phyloP scores from a whole-genome alignment of 2,888 invertebrate genomes.

The Drosophila meridionalis region DNA sequence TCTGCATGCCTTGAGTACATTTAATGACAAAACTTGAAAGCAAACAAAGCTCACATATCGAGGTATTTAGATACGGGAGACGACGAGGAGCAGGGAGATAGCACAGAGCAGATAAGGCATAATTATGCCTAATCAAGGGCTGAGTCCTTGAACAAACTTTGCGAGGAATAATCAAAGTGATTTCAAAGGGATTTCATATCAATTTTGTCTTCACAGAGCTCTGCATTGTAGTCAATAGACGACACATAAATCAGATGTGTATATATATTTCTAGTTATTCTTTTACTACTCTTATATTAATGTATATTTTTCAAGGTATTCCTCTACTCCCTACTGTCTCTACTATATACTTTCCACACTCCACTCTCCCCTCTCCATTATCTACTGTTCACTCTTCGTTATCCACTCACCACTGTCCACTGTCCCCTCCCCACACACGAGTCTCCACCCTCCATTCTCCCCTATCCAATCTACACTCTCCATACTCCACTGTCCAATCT shows the following conservation, averaged over 20 bases:
- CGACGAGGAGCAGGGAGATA: neutral
- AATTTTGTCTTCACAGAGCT: neutral
- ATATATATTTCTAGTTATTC: neutral
- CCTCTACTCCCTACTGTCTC: neutral
- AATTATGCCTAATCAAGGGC: slow-evolving; percentile 2
- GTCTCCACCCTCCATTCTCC: neutral
- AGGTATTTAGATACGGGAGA: neutral
- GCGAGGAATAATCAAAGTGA: neutral
- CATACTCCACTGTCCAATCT: neutral
- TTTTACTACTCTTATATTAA: too few species aligned
- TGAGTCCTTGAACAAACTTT: neutral
- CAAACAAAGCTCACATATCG: slow-evolving; percentile 1
- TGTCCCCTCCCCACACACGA: neutral
- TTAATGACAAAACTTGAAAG: slow-evolving; percentile 7
- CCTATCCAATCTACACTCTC: neutral
- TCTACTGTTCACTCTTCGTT: neutral
- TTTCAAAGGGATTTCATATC: neutral
- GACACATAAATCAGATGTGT: neutral
- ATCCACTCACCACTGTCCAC: neutral
- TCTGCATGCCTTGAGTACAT: neutral
- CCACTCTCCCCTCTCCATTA: neutral
- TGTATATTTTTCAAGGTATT: too few species aligned
- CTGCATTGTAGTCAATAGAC: neutral
- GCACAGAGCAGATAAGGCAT: neutral
- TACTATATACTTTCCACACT: neutral